These are phyloP conservation scores for Eulemur macaco DNA, from an alignment of 2,113 vertebrate genomes.

Conservation along the genomic window DNA sequence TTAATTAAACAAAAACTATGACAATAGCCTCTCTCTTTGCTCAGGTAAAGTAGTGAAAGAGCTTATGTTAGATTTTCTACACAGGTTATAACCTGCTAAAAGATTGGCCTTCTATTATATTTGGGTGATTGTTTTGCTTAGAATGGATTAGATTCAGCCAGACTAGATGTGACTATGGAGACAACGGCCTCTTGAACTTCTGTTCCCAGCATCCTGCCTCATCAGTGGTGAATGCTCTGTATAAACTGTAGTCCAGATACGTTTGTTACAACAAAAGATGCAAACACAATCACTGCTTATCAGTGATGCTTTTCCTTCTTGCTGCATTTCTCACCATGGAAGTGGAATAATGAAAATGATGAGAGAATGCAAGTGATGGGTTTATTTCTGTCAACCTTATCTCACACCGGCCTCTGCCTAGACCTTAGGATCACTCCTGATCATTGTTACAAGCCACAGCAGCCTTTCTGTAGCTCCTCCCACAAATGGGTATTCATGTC, in stretches of 20 bases:
- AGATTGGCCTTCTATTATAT: background rate
- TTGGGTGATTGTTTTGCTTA: background rate
- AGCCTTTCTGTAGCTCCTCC: background rate
- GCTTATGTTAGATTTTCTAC: background rate
- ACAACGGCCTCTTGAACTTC: background rate
- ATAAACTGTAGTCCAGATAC: background rate
- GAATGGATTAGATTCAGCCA: background rate
- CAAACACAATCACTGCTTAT: background rate
- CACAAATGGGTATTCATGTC: background rate
- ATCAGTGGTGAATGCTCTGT: background rate
- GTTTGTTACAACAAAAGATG: background rate
- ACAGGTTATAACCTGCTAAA: background rate
- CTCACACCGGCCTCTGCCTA: background rate
- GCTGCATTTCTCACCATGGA: background rate
- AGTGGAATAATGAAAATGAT: background rate
- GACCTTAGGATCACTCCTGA: background rate
- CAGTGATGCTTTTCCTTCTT: background rate
- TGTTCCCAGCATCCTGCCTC: background rate
- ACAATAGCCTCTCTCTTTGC: background rate
- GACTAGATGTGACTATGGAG: background rate
- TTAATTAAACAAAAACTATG: constrained; percentile 32
- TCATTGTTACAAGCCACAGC: background rate
- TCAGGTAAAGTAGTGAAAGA: background rate
- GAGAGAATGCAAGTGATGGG: background rate
- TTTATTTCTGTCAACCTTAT: fast-evolving